Evolutionary conservation across 2,888 invertebrate genomes (phyloP).

Genomic region (Thera obeliscata): DNA sequence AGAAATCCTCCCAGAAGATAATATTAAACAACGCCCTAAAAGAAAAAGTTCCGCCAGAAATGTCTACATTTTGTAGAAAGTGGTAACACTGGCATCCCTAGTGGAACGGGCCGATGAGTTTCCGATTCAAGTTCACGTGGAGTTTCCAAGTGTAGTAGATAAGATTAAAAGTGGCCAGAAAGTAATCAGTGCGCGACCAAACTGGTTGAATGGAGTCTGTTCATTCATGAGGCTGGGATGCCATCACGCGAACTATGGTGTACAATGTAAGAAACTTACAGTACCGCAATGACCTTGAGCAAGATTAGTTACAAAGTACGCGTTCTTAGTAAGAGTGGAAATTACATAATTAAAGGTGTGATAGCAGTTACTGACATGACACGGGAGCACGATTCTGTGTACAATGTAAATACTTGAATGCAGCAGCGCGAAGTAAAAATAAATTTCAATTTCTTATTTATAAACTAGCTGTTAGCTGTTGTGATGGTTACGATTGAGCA

Average conservation of each 20-base stretch:
- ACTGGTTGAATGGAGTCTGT: constrained; percentile 76
- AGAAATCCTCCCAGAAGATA: too few relatives aligned
- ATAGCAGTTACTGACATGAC: too few relatives aligned
- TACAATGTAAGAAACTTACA: constrained; percentile 13
- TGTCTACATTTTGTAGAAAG: constrained; percentile 2
- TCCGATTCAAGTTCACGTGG: constrained; percentile 59
- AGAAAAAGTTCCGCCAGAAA: neutral
- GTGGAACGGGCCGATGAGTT: constrained; percentile 53
- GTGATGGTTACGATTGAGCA: too few relatives aligned
- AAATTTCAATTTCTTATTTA: neutral
- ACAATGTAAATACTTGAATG: too few relatives aligned
- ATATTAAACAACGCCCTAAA: too few relatives aligned
- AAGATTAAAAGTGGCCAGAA: constrained; percentile 76
- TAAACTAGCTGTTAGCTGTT: neutral
- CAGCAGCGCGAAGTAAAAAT: too few relatives aligned
- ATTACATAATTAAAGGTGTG: too few relatives aligned
- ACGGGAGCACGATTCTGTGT: too few relatives aligned
- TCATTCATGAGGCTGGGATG: constrained; percentile 78
- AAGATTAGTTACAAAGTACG: neutral
- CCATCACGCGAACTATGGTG: constrained; percentile 69
- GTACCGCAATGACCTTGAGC: constrained; percentile 13
- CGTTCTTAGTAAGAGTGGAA: too few relatives aligned
- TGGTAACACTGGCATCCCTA: constrained; percentile 26
- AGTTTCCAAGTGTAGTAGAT: constrained; percentile 72
- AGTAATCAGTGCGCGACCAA: constrained; percentile 82